Conservation (phyloP, 2,113 vertebrate genomes). For the Peromyscus maniculatus region DNA sequence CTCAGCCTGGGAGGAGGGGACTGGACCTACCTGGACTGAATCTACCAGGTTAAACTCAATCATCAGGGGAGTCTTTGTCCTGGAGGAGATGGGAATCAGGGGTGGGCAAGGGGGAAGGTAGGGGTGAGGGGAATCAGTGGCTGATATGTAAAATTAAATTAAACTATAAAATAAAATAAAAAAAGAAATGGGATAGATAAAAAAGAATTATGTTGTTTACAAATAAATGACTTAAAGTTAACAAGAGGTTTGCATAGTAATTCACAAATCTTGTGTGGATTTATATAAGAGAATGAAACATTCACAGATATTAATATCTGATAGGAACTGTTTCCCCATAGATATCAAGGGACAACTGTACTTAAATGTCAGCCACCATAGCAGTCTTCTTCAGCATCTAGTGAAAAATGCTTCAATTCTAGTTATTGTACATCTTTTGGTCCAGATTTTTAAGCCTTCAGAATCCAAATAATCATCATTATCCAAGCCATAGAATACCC, state of each 20-base stretch:
- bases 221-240: neutral
- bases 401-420: neutral
- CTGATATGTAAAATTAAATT: no score
- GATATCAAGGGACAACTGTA: neutral
- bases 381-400: neutral
- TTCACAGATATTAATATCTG: neutral
- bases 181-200: no score
- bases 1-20: no score
- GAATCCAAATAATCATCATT: neutral
- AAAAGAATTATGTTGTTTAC: neutral
- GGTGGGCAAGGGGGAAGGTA: no score
- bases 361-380: neutral
- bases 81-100: no score
- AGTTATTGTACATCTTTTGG: neutral
- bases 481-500: neutral
- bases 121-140: no score
- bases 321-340: no score
- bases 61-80: no score
- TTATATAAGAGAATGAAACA: neutral
- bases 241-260: neutral
- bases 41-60: no score
- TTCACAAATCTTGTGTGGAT: neutral
- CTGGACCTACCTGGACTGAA: no score
- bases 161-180: no score
- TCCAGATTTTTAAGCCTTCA: neutral